phyloP scores from a whole-genome alignment of 1,140 invertebrate species.

The Ephestia elutella region DNA sequence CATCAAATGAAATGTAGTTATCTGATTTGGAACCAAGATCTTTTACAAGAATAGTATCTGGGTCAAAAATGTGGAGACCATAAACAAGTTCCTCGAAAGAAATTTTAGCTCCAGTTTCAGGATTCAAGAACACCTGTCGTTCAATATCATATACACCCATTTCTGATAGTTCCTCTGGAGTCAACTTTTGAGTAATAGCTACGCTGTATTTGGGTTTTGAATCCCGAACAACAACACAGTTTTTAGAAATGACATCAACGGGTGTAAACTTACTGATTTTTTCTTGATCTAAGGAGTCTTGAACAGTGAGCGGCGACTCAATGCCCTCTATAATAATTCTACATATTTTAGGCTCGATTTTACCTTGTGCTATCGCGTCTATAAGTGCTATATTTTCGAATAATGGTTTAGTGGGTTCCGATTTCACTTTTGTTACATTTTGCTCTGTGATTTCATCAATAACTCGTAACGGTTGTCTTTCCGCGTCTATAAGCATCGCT shows the following conservation, averaged over 20 bases:
- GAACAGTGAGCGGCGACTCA: conserved; percentile 76
- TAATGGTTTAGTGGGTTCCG: conserved; percentile 36
- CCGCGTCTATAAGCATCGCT: conserved; percentile 55
- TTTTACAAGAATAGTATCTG: conserved; percentile 84
- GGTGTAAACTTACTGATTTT: conserved; percentile 80
- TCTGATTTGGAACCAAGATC: conserved; percentile 81
- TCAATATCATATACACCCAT: conserved; percentile 84
- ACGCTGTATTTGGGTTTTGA: conserved; percentile 52
- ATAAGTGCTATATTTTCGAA: conserved; percentile 74
- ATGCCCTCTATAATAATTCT: conserved; percentile 76
- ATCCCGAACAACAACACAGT: conserved; percentile 57
- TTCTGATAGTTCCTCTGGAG: conserved; percentile 79
- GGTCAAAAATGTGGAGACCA: conserved; percentile 83
- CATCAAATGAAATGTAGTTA: conserved; percentile 81
- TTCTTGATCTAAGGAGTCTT: conserved; percentile 78
- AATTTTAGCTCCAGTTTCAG: conserved; percentile 81
- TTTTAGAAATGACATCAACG: conserved; percentile 75
- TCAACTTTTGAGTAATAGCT: conserved; percentile 75
- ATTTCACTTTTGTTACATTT: conserved; percentile 52
- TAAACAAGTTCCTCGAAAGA: conserved; percentile 87
- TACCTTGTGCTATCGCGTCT: conserved; percentile 83
- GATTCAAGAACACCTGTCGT: conserved; percentile 85
- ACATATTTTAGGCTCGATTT: conserved; percentile 85
- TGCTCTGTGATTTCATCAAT: conserved; percentile 68
- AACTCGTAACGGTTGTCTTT: conserved; percentile 58